phyloP scores from a whole-genome alignment of 2,888 invertebrate genomes.

The Neocrepidodera transversa region DNA sequence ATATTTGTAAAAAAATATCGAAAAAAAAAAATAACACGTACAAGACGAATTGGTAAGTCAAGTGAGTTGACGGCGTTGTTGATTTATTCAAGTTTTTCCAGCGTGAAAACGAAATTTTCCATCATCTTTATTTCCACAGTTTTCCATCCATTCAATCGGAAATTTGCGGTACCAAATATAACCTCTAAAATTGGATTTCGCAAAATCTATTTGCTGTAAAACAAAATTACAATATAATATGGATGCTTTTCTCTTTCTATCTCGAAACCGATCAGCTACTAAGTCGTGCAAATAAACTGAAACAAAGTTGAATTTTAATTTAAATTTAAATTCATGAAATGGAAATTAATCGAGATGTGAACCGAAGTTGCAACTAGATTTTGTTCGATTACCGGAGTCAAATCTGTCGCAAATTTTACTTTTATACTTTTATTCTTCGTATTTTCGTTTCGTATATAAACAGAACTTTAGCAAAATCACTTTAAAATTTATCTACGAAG shows the following conservation, averaged over 20 bases:
- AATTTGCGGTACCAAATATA: conserved; percentile 43
- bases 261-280: background rate
- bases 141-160: conserved; percentile 46
- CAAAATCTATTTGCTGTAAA: conserved; percentile 17
- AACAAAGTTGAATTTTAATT: background rate
- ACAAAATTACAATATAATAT: background rate
- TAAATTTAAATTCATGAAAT: background rate
- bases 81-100: conserved; percentile 37
- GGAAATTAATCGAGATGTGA: no score
- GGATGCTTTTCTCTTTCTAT: no score
- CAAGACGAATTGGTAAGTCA: conserved; percentile 10
- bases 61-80: conserved; percentile 24
- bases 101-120: conserved; percentile 39
- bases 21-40: background rate
- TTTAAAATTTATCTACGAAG: no score
- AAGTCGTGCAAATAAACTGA: background rate
- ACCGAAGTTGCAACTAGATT: no score
- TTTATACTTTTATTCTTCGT: no score
- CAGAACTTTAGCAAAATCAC: no score
- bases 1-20: background rate
- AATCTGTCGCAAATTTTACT: no score
- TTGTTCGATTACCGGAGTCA: no score
- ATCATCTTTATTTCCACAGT: conserved; percentile 39
- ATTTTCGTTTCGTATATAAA: no score
- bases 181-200: conserved; percentile 19